These are phyloP conservation scores for Napeogenes sylphis DNA, from an alignment of 2,888 invertebrate genomes.

Conservation along the genomic window DNA sequence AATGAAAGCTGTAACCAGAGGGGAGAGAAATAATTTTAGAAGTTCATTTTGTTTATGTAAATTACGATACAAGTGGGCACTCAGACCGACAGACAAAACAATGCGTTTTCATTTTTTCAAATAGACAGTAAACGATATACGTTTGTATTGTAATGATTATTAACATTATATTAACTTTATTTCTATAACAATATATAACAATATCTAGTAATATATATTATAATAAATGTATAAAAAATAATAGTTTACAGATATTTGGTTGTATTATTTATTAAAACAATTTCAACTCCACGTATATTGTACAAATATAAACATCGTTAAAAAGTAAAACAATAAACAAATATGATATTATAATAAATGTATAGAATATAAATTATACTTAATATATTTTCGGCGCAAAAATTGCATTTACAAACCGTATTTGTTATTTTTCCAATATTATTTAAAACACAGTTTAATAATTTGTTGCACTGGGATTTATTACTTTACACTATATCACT, in stretches of 20 bases:
- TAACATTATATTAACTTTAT: too few relatives aligned
- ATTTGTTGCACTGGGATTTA: too few relatives aligned
- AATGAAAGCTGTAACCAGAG: constrained; percentile 51
- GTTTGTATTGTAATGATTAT: too few relatives aligned
- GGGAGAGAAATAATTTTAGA: constrained; percentile 36
- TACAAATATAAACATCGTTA: too few relatives aligned
- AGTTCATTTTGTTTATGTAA: constrained; percentile 24
- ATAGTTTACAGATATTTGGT: background rate
- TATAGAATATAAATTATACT: too few relatives aligned
- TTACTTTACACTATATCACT: too few relatives aligned
- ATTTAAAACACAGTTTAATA: too few relatives aligned
- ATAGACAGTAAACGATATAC: too few relatives aligned
- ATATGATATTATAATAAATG: too few relatives aligned
- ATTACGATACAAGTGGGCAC: constrained; percentile 12
- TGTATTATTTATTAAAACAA: background rate
- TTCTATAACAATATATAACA: background rate
- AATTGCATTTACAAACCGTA: too few relatives aligned
- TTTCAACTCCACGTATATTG: background rate
- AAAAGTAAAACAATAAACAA: background rate
- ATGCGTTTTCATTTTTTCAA: background rate
- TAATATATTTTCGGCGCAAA: too few relatives aligned
- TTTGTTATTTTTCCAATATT: too few relatives aligned
- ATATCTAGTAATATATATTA: background rate
- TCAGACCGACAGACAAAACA: background rate
- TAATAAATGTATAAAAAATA: constrained; percentile 6